phyloP scores from a whole-genome alignment of 2,888 invertebrate genomes.

The Idaea dimidiata region DNA sequence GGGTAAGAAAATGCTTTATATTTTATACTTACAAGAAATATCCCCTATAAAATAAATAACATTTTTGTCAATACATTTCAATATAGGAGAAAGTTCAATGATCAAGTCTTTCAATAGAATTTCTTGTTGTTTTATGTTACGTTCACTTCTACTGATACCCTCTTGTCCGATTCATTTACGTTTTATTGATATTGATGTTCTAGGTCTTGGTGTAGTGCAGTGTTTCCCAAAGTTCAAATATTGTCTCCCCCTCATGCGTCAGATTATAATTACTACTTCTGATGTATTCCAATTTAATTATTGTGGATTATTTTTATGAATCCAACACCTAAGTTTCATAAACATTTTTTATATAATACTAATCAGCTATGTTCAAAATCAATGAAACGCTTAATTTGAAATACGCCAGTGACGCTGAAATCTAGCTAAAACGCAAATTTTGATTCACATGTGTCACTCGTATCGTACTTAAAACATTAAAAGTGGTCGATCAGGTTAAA shows the following conservation, averaged over 20 bases:
- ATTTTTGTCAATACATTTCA: neutral
- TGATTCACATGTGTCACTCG: neutral
- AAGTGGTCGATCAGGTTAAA: neutral
- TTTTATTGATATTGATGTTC: slow-evolving; percentile 1
- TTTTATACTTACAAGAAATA: neutral
- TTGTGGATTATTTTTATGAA: too few species aligned
- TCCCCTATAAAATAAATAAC: neutral
- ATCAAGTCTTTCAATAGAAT: neutral
- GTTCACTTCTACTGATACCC: neutral
- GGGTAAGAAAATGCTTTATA: neutral
- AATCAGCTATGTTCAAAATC: too few species aligned
- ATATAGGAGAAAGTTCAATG: neutral
- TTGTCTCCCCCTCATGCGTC: too few species aligned
- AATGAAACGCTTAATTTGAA: too few species aligned
- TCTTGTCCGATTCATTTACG: neutral
- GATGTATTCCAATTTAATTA: too few species aligned
- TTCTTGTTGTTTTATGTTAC: neutral
- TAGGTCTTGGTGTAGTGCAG: neutral
- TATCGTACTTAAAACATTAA: neutral
- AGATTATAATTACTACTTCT: too few species aligned
- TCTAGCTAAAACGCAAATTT: too few species aligned
- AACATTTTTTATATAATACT: too few species aligned
- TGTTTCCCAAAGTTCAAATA: neutral
- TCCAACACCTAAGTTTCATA: too few species aligned
- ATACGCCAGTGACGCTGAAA: too few species aligned